A percentile compares a stretch with the other conserved stretches of the same genome.
phyloP scores from a whole-genome alignment of 1,140 invertebrate species.

The Tetragnatha versicolor region DNA sequence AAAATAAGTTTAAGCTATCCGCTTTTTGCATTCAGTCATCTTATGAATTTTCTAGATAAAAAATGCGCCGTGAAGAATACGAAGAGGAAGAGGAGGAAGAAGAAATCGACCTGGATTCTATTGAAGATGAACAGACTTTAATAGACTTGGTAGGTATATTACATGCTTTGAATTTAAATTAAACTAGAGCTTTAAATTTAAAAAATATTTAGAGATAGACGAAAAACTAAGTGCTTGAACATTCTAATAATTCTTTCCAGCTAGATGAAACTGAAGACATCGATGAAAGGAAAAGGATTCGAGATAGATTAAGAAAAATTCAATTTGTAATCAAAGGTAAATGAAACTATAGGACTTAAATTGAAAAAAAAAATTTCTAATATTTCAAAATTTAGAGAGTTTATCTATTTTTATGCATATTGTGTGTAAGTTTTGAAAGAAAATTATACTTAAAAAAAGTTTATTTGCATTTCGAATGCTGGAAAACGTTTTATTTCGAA shows the following conservation, averaged over 20 bases:
- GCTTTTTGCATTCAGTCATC: too few relatives aligned
- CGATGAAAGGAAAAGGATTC: constrained; percentile 82
- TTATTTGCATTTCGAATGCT: background rate
- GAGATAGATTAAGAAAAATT: constrained; percentile 77
- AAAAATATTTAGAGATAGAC: background rate
- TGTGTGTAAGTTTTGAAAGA: too few relatives aligned
- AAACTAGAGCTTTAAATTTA: background rate
- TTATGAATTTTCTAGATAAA: too few relatives aligned
- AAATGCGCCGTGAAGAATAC: constrained; percentile 27
- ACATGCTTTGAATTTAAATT: too few relatives aligned
- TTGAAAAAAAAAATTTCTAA: too few relatives aligned
- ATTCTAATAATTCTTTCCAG: constrained; percentile 6
- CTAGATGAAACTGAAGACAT: constrained; percentile 80
- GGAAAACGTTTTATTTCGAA: background rate
- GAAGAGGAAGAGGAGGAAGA: constrained; percentile 44
- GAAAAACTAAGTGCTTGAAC: background rate
- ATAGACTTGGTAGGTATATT: constrained; percentile 32
- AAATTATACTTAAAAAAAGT: background rate
- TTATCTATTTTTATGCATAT: too few relatives aligned
- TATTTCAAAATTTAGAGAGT: too few relatives aligned
- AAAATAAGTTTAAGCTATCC: too few relatives aligned
- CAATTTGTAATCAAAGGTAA: constrained; percentile 65
- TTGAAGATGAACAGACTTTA: constrained; percentile 51
- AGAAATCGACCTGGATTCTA: constrained; percentile 50
- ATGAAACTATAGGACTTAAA: too few relatives aligned